Evolutionary conservation across 2,888 invertebrate species (phyloP), one percentile per base, ranked within the genome.

Genomic region (Drosophila pullipes): DNA sequence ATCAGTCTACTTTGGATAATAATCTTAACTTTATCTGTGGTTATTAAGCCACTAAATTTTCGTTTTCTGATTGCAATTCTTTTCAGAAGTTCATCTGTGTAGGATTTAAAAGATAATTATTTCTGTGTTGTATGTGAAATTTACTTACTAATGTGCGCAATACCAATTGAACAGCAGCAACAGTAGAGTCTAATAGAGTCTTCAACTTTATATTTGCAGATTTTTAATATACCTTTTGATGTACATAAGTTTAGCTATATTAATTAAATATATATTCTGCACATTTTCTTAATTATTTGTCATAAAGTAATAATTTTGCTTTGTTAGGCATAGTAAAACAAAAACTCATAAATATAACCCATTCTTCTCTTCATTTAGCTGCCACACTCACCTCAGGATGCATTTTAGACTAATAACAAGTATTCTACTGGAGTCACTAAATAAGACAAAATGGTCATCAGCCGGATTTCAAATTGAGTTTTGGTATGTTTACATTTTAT

Each of bases 321-420:
- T 60, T 25, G 18, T 18, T 18, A 30, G 7, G 3, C n/a, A 22
- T 28, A 13, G n/a, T 6, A 16, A 2, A n/a, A 11, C 6, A 5
- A 18, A 25, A 18, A 22, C 2, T 35, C 10, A 49, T 18, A n/a
- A 18, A 18, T n/a, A 18, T 10, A 31, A 13, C n/a, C 1, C 18
- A 7, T 13, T 18, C 9, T 28, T 67, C 13, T 52, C 28, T 35
- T 4, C 9, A 31, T 59, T 16, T 41, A 83, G 86, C 13, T 81
- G 83, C 25, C 57, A 74, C 54, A 77, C 86, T 18, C 84, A 85
- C 37, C 69, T 84, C 0, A 79, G 84, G 31, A 71, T 72, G 37
- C 60, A 82, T 44, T 83, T 79, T 37, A 69, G 77, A 11, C 33
- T 69, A 10, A 66, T 84, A 39, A 58, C 70, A 18, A 70, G 64